Conservation (phyloP, 1,140 invertebrate genomes). For the Popillia japonica region DNA sequence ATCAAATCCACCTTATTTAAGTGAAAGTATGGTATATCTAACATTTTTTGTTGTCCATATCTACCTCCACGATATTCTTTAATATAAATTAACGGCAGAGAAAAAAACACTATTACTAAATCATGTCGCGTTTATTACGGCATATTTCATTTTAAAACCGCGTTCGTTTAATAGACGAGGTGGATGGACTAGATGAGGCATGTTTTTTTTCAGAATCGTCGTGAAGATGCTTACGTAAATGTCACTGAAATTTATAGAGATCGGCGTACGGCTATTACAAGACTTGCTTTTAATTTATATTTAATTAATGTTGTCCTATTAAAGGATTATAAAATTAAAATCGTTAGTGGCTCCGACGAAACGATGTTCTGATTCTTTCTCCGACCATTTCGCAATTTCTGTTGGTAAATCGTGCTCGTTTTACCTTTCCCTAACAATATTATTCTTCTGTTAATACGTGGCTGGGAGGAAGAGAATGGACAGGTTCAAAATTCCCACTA, state of each 20-base stretch:
- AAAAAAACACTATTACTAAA: slow-evolving; percentile 12
- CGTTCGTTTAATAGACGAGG: slow-evolving; percentile 8
- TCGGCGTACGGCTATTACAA: neutral
- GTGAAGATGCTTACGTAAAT: slow-evolving; percentile 33
- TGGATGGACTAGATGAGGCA: slow-evolving; percentile 5
- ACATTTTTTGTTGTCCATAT: neutral
- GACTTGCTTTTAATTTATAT: slow-evolving; percentile 28
- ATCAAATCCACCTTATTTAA: neutral
- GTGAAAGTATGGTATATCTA: slow-evolving; percentile 11
- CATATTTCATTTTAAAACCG: slow-evolving; percentile 20
- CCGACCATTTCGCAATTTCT: neutral
- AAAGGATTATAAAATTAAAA: slow-evolving; percentile 35
- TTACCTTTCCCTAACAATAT: neutral
- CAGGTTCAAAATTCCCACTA: too few species aligned
- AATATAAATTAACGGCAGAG: neutral
- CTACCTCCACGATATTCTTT: neutral
- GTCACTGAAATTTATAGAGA: slow-evolving; percentile 34
- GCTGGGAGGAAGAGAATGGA: too few species aligned
- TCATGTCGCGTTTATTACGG: slow-evolving; percentile 22
- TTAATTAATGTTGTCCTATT: slow-evolving; percentile 34
- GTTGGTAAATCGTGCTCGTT: neutral
- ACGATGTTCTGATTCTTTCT: neutral
- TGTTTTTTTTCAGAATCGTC: neutral
- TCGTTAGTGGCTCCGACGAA: neutral
- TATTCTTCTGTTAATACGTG: too few species aligned